Conservation (phyloP, 53 echinoderm and acorn worm genomes). For the Arbacia lixula region DNA sequence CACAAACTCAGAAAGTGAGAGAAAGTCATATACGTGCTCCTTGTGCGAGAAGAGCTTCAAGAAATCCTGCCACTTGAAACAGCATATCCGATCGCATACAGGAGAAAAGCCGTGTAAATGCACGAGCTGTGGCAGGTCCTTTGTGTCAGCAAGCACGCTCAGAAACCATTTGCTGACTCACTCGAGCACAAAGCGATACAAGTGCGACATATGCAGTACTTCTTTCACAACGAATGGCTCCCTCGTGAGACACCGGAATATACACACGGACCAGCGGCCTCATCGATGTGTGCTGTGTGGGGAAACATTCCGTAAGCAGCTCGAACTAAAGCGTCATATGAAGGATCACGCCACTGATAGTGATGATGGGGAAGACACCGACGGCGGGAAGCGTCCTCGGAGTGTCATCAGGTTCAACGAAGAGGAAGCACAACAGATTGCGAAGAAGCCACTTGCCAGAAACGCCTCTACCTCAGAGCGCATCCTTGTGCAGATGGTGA, state of each 20-base stretch:
- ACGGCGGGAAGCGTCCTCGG: constrained; percentile 55
- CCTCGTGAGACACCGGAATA: constrained; percentile 84
- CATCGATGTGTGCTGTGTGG: constrained; percentile 79
- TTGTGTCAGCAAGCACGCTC: constrained; percentile 89
- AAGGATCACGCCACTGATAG: constrained; percentile 72
- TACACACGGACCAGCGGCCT: constrained; percentile 77
- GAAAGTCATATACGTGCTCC: constrained; percentile 76
- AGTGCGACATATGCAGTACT: constrained; percentile 78
- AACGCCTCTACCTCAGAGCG: constrained; percentile 85
- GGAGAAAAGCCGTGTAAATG: constrained; percentile 93
- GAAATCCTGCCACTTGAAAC: constrained; percentile 97
- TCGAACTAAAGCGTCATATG: constrained; percentile 88
- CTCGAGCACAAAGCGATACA: constrained; percentile 79
- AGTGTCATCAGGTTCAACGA: constrained; percentile 81
- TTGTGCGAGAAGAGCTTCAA: constrained; percentile 91
- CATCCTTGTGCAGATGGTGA: constrained; percentile 84
- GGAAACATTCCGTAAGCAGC: constrained; percentile 71
- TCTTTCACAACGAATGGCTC: constrained; percentile 96
- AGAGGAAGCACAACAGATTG: constrained; percentile 79
- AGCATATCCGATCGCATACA: constrained; percentile 95
- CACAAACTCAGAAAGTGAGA: constrained; percentile 45
- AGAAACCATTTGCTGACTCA: constrained; percentile 87
- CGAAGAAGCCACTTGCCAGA: constrained; percentile 66
- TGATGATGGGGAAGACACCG: constrained; percentile 23
- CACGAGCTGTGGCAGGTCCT: constrained; percentile 83